A percentile compares a stretch with the other conserved stretches of the same genome.
Evolutionary conservation across 2,113 vertebrate genomes (phyloP).

Genomic region (Narcine bancroftii): DNA sequence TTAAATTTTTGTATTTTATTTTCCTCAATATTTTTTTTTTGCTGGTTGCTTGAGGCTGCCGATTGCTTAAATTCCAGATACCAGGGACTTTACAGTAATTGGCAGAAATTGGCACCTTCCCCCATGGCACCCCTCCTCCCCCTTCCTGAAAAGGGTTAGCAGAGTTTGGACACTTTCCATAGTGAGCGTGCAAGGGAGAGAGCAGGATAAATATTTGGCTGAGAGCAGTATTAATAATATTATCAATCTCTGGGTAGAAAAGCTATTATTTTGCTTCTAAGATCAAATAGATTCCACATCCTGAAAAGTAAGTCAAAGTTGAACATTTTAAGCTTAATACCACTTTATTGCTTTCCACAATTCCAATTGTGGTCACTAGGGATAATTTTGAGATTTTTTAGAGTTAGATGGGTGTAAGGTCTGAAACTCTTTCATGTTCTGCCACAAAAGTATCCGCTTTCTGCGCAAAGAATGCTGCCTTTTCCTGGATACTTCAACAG

Average conservation of each 20-base stretch:
- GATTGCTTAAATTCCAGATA: no score
- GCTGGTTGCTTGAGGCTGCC: no score
- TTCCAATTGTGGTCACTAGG: neutral
- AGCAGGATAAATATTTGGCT: neutral
- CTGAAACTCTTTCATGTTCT: neutral
- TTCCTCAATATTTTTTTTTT: no score
- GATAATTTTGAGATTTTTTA: neutral
- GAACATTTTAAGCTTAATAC: neutral
- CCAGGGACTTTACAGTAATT: no score
- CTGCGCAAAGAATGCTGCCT: neutral
- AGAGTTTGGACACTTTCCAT: neutral
- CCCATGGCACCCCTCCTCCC: no score
- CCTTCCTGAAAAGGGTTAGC: no score
- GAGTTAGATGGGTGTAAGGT: neutral
- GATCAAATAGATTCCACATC: conserved; percentile 20
- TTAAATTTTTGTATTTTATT: no score
- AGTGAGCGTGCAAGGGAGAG: neutral
- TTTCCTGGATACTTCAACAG: neutral
- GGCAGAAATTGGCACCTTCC: neutral
- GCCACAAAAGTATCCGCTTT: neutral
- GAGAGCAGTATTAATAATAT: neutral
- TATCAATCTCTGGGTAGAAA: neutral
- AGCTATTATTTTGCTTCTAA: neutral
- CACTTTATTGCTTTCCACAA: neutral
- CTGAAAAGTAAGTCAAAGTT: neutral